These are phyloP conservation scores for Hyles lineata DNA, from an alignment of 2,888 invertebrate species.

Conservation along the genomic window DNA sequence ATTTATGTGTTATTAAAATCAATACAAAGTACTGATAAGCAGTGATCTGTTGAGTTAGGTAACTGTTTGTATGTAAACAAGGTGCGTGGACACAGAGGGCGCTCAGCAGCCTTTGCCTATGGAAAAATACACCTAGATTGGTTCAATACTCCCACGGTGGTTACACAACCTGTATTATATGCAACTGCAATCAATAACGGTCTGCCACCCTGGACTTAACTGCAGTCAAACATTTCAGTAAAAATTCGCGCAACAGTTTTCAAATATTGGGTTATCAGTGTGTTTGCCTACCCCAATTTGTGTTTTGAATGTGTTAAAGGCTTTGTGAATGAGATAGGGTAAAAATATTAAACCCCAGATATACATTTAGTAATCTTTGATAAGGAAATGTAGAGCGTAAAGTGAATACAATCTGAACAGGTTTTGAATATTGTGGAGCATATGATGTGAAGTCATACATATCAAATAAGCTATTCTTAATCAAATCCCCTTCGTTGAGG, in stretches of 20 bases:
- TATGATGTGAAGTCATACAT: neutral
- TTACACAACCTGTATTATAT: slow-evolving; percentile 2
- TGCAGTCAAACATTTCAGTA: neutral
- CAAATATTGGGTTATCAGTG: neutral
- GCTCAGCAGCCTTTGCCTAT: neutral
- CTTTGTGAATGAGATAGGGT: neutral
- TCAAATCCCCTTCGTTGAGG: neutral
- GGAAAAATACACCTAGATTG: slow-evolving; percentile 18
- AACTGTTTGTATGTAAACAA: slow-evolving; percentile 25
- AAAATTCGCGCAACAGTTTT: neutral
- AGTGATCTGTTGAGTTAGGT: slow-evolving; percentile 21
- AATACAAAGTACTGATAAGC: slow-evolving; percentile 19
- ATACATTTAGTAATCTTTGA: neutral
- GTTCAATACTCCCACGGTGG: slow-evolving; percentile 1
- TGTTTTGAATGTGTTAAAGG: neutral
- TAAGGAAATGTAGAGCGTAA: neutral
- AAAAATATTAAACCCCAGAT: neutral
- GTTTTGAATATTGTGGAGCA: slow-evolving; percentile 3
- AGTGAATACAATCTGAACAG: neutral
- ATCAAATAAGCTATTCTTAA: neutral
- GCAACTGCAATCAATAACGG: slow-evolving; percentile 11
- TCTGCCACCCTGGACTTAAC: neutral
- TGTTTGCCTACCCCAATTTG: neutral
- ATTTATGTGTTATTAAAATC: slow-evolving; percentile 7
- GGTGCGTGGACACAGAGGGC: slow-evolving; percentile 26